A percentile compares a stretch with the other conserved stretches of the same genome.
phyloP scores from a whole-genome alignment of 2,797 vertebrate species.

The Sitta carolinensis region DNA sequence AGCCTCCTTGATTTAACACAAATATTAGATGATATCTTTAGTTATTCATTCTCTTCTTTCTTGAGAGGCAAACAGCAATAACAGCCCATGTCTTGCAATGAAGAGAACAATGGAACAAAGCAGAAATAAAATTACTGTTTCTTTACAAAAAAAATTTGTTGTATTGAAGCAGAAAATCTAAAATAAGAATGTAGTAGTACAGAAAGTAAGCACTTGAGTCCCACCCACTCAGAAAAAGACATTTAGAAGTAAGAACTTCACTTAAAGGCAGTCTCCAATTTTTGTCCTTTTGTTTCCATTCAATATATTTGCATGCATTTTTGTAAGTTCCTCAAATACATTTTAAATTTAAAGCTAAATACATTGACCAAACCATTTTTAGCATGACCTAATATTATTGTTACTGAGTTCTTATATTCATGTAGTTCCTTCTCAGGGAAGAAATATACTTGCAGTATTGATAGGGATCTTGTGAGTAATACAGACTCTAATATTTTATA shows the following conservation, averaged over 20 bases:
- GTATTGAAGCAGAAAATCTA: background rate
- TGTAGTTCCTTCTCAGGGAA: background rate
- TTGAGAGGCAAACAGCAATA: background rate
- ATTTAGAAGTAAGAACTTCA: background rate
- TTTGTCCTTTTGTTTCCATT: background rate
- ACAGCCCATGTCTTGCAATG: background rate
- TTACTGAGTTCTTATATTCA: background rate
- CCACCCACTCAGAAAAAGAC: background rate
- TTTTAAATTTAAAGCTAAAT: background rate
- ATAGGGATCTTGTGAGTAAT: background rate
- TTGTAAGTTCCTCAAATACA: background rate
- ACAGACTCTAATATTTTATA: background rate
- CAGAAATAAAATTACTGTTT: background rate
- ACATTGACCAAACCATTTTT: background rate
- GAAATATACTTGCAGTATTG: background rate
- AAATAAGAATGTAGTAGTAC: background rate
- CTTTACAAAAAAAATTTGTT: background rate
- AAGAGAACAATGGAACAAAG: background rate
- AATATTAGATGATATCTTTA: background rate
- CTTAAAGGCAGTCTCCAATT: background rate
- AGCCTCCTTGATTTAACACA: background rate
- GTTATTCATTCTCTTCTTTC: background rate
- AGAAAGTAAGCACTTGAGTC: background rate
- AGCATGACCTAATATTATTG: background rate
- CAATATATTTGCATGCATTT: background rate